Evolutionary conservation across 2,888 invertebrate species (phyloP), one percentile per base, ranked within the genome.

Genomic region (Nineta flava): DNA sequence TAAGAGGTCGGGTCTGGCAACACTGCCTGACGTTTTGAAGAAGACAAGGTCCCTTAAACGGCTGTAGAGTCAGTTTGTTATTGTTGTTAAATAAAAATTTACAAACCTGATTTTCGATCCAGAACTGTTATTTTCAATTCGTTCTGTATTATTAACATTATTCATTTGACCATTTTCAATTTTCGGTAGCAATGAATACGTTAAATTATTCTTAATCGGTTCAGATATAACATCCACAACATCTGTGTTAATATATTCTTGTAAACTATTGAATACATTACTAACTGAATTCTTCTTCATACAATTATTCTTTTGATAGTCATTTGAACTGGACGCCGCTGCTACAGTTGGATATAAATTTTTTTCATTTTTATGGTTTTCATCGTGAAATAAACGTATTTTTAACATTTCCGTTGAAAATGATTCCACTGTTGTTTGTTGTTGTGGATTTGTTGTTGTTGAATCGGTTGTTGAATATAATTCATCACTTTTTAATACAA

Each of bases 251-350:
- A 75, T 64, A 59, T 78, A 80, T 50, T 79, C 79, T 53, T 77
- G 76, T 47, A 80, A 64, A 59, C 77, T 79, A 57, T 72, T 74
- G 55, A 78, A 79, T 26, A 79, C 78, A 58, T 78, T 77, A 50
- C 76, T 76, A 48, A 79, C 77, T 21, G 67, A 66, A 53, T 68
- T 67, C 9, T 51, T 51, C 7, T 21, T 44, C 26, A 26, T 3
- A 7, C 2, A 26, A 26, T 26, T 26, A 26, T 7, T 26, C 7
- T 26, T 26, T 7, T 26, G 26, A 26, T 26, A 26, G 4, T 26
- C 26, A 26, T 26, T 26, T 26, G 26, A 26, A 7, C 26, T 26
- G 26, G 6, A 7, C 26, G 19, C 5, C 9, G 43, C 10, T 13
- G 10, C n/a, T 9, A 17, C 13, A 12, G 17, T 12, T 41, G 41